A percentile compares a stretch with the other conserved stretches of the same genome.
These are phyloP conservation scores for Cheilosia variabilis DNA, from an alignment of 2,888 invertebrate species.

Conservation along the genomic window DNA sequence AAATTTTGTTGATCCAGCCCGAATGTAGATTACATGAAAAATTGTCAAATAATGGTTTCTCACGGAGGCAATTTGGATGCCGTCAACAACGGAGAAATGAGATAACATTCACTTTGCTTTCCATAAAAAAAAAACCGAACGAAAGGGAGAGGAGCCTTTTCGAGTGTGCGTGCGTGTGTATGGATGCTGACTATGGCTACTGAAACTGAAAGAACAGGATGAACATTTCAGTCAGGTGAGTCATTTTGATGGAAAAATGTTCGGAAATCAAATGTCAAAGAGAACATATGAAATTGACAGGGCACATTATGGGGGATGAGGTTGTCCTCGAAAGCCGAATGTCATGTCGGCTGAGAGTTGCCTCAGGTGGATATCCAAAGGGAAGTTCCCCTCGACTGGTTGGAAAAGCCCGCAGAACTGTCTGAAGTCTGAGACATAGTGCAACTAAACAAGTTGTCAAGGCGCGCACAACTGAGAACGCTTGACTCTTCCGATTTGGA, in stretches of 20 bases:
- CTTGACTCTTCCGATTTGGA: no score
- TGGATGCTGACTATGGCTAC: not conserved
- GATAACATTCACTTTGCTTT: conserved; percentile 71
- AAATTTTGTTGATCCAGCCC: conserved; percentile 63
- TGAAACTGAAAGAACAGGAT: conserved; percentile 16
- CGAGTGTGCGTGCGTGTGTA: not conserved
- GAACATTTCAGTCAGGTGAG: conserved; percentile 65
- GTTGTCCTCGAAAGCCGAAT: not conserved
- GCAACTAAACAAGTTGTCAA: no score
- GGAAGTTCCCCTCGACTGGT: no score
- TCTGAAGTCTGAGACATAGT: no score
- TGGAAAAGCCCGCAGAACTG: no score
- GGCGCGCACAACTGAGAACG: no score
- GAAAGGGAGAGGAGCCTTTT: not conserved
- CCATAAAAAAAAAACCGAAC: conserved; percentile 3
- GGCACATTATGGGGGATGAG: not conserved
- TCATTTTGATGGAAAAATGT: conserved; percentile 69
- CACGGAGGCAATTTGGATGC: conserved; percentile 74
- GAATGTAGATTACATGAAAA: conserved; percentile 71
- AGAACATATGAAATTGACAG: conserved; percentile 62
- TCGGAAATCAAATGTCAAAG: conserved; percentile 69
- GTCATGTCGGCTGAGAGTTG: no score
- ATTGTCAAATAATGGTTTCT: conserved; percentile 74
- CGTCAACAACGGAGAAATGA: conserved; percentile 74
- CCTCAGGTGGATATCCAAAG: no score